These are phyloP conservation scores for Neomonachus schauinslandi DNA, from an alignment of 2,113 vertebrate genomes.

Conservation along the genomic window DNA sequence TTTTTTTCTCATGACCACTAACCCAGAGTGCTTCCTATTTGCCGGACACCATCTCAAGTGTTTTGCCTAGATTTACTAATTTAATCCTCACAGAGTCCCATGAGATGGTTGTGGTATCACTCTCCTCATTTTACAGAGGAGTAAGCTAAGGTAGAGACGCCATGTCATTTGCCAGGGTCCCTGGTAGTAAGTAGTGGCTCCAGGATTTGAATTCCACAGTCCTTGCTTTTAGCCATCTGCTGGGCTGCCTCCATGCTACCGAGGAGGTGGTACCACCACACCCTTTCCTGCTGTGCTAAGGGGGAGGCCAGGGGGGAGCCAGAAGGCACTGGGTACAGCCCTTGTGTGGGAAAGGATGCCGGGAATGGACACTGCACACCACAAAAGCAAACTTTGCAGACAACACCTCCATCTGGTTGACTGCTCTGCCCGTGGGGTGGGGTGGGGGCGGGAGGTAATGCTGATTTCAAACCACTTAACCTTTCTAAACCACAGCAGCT, in stretches of 20 bases:
- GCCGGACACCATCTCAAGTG: background rate
- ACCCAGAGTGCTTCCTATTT: background rate
- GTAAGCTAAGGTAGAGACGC: background rate
- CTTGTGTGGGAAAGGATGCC: background rate
- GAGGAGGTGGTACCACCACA: background rate
- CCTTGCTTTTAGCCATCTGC: background rate
- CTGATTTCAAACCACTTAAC: background rate
- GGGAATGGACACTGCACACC: background rate
- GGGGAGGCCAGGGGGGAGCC: background rate
- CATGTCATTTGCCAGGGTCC: background rate
- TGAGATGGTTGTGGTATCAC: background rate
- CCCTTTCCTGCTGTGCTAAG: background rate
- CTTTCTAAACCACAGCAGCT: constrained; percentile 12
- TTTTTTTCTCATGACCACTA: background rate
- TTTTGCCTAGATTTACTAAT: background rate
- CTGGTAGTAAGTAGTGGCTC: background rate
- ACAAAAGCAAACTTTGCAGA: background rate
- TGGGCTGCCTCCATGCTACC: background rate
- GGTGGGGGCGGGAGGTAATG: background rate
- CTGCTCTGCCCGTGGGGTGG: background rate
- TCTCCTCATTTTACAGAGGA: background rate
- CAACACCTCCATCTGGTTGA: background rate
- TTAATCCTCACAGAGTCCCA: background rate
- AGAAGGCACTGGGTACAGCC: background rate
- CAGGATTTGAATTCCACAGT: constrained; percentile 15